These are phyloP conservation scores for Gymnothorax reevesii DNA, from an alignment of 2,797 vertebrate genomes.

Conservation along the genomic window DNA sequence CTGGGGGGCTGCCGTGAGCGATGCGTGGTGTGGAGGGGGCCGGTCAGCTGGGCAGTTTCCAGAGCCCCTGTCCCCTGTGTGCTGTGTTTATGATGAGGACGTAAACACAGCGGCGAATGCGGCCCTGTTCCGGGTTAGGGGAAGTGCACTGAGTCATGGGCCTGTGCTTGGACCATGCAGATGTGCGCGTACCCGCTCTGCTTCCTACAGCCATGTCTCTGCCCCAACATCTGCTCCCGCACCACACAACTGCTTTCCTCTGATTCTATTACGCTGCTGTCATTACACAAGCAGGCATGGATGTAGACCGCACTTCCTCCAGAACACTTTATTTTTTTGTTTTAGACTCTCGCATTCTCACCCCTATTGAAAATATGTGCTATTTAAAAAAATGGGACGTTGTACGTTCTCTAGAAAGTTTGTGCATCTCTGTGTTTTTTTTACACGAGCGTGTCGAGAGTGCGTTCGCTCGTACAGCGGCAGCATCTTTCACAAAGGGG, in stretches of 20 bases:
- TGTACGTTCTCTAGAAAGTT: not conserved
- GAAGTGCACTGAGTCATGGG: slow-evolving; percentile 9
- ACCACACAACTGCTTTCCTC: not conserved
- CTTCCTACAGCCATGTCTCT: not conserved
- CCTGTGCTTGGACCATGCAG: not conserved
- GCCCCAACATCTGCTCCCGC: not conserved
- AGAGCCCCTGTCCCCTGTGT: slow-evolving; percentile 14
- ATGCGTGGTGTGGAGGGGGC: not conserved
- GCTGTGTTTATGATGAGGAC: not conserved
- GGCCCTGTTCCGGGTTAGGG: not conserved
- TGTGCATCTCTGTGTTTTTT: not conserved
- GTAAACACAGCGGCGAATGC: slow-evolving; percentile 11
- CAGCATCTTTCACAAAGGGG: slow-evolving; percentile 55
- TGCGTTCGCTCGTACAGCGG: slow-evolving; percentile 19
- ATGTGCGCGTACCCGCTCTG: not conserved
- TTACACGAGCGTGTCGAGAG: not conserved
- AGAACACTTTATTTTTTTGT: not conserved
- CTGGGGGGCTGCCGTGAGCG: not conserved
- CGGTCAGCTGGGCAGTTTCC: slow-evolving; percentile 41
- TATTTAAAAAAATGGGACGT: not conserved
- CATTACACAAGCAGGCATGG: not conserved
- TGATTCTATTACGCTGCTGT: not conserved
- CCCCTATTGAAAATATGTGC: not conserved
- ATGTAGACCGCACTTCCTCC: not conserved
- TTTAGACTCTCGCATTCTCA: not conserved